phyloP scores from a whole-genome alignment of 2,113 vertebrate genomes.

The Pseudorectes ferrugineus region DNA sequence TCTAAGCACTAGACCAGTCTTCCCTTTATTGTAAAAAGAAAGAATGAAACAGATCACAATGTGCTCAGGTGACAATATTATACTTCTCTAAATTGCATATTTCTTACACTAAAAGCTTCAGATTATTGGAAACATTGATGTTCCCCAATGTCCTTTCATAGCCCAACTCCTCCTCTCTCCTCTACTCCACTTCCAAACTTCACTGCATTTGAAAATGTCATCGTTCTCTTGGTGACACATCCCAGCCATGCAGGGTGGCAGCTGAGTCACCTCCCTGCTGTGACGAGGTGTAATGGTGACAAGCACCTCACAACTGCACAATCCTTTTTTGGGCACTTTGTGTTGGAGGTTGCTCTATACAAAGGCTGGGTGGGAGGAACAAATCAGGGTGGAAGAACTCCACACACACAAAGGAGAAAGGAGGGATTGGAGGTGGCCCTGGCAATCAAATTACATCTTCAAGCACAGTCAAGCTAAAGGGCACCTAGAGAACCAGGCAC shows the following conservation, averaged over 20 bases:
- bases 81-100: neutral
- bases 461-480: neutral
- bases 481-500: neutral
- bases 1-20: neutral
- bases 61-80: neutral
- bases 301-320: constrained; percentile 39
- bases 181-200: neutral
- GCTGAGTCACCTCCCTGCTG: constrained; percentile 56
- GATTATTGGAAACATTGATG: neutral
- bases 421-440: constrained; percentile 4
- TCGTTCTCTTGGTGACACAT: constrained; percentile 53
- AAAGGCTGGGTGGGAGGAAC: constrained; percentile 55
- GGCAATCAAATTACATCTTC: neutral
- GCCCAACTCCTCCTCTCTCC: neutral
- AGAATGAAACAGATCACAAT: neutral
- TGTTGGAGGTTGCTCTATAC: constrained; percentile 55
- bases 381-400: neutral
- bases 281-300: constrained; percentile 23
- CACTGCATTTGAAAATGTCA: constrained; percentile 1
- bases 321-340: constrained; percentile 40
- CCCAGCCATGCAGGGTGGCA: constrained; percentile 23
- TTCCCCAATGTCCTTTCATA: neutral
- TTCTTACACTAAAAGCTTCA: neutral
- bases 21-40: neutral
- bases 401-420: neutral